phyloP scores from a whole-genome alignment of 2,113 vertebrate species.

The Sciurus niger region DNA sequence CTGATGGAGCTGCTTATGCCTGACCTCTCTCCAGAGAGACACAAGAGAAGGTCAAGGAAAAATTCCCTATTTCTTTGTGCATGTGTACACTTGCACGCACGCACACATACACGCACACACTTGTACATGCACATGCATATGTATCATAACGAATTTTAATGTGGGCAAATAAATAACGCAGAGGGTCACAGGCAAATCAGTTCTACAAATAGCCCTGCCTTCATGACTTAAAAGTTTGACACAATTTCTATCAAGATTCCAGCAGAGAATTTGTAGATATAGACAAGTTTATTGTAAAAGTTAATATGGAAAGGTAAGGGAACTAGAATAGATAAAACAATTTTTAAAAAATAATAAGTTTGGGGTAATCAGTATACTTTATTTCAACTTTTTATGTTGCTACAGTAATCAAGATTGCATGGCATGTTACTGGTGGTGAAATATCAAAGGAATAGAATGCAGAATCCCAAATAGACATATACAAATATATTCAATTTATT shows the following conservation, averaged over 20 bases:
- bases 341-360: background rate
- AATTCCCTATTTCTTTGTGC: background rate
- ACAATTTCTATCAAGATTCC: background rate
- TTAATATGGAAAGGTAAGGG: background rate
- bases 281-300: constrained; percentile 36
- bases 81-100: too few relatives aligned
- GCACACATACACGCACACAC: background rate
- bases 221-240: background rate
- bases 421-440: background rate
- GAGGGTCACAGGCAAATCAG: background rate
- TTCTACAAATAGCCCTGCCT: background rate
- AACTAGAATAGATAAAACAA: background rate
- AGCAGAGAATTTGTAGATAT: background rate
- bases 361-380: background rate
- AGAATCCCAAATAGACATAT: background rate
- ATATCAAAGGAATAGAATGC: background rate
- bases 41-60: background rate
- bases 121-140: background rate
- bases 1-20: background rate
- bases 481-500: background rate
- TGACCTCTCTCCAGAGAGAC: background rate
- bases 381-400: background rate
- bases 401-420: background rate
- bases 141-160: background rate
- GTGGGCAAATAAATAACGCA: background rate